A percentile compares a stretch with the other conserved stretches of the same genome.
These are phyloP conservation scores for Botrylloides violaceus DNA, from an alignment of 23 tunicate genomes.

Conservation along the genomic window DNA sequence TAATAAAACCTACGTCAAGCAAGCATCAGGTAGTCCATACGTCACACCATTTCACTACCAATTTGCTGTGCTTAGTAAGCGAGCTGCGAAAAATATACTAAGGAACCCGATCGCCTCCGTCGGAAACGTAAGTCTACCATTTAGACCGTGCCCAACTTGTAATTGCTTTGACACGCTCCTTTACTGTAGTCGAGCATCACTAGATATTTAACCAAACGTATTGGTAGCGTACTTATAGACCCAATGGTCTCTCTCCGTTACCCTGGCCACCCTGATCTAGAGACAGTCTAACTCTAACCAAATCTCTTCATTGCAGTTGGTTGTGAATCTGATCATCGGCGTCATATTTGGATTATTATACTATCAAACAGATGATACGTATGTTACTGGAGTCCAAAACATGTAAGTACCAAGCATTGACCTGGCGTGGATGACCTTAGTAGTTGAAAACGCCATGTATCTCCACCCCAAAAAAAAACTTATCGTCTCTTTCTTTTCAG, in stretches of 20 bases:
- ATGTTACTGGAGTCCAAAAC: conserved; percentile 80
- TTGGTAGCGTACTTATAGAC: no score
- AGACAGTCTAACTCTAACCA: no score
- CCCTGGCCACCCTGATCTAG: no score
- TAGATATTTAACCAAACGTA: no score
- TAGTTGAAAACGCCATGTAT: no score
- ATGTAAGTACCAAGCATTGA: no score
- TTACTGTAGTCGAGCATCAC: no score
- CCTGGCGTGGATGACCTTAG: no score
- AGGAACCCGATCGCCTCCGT: conserved; percentile 88
- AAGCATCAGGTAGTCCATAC: conserved; percentile 15
- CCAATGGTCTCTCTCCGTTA: no score
- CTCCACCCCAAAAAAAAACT: no score
- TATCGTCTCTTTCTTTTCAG: conserved; percentile 30
- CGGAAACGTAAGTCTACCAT: conserved; percentile 61
- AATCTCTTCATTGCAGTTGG: conserved; percentile 22
- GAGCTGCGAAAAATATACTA: conserved; percentile 67
- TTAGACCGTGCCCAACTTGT: not conserved
- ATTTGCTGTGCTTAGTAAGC: conserved; percentile 42
- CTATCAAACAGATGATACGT: conserved; percentile 51
- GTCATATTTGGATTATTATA: conserved; percentile 71
- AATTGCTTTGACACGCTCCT: not conserved
- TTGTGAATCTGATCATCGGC: conserved; percentile 70
- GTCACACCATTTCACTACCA: conserved; percentile 87
- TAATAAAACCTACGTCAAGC: not conserved